phyloP scores from a whole-genome alignment of 2,888 invertebrate species.

The Thysanoteuthis rhombus region DNA sequence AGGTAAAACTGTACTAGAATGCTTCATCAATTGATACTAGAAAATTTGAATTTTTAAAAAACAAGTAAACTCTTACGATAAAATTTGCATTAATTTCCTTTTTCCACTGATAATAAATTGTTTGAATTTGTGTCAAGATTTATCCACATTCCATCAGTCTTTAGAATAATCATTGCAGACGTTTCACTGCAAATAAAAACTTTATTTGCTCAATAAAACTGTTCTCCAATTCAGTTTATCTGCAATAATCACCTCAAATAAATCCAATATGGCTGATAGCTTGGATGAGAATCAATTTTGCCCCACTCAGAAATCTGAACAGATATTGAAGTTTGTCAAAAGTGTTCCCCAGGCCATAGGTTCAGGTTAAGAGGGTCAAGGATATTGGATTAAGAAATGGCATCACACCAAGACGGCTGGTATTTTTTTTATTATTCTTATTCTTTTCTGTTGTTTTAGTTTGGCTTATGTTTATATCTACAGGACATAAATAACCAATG shows the following conservation, averaged over 20 bases:
- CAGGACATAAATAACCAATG: background rate
- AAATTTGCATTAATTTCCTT: too few species aligned
- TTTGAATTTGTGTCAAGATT: too few species aligned
- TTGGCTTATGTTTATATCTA: background rate
- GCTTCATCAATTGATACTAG: too few species aligned
- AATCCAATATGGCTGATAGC: background rate
- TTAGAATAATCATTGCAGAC: too few species aligned
- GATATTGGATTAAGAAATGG: background rate
- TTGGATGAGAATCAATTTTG: background rate
- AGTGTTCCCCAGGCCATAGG: background rate
- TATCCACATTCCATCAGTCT: too few species aligned
- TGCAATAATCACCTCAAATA: background rate
- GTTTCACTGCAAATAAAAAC: too few species aligned
- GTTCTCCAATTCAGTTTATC: background rate
- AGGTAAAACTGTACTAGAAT: too few species aligned
- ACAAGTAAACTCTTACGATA: too few species aligned
- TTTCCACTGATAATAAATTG: too few species aligned
- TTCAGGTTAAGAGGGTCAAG: background rate
- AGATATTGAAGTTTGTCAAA: conserved; percentile 12
- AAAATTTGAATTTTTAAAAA: too few species aligned
- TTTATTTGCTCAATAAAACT: background rate
- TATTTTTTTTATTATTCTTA: background rate
- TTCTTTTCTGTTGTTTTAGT: background rate
- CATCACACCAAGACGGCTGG: background rate
- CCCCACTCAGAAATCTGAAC: background rate